phyloP scores from a whole-genome alignment of 2,888 invertebrate genomes.

The Malthinus seriepunctatus region DNA sequence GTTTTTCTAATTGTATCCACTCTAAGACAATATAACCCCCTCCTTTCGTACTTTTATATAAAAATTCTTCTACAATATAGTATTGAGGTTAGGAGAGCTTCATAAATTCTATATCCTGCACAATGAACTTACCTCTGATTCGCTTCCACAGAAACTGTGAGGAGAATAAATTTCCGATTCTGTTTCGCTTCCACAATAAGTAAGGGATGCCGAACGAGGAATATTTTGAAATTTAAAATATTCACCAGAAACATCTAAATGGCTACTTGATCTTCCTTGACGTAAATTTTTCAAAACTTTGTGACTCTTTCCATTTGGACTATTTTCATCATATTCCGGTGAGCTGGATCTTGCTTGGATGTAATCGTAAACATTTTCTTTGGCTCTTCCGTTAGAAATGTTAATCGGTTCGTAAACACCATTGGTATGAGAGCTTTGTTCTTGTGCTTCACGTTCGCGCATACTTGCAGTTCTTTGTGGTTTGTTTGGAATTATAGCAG shows the following conservation, averaged over 20 bases:
- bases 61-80: no score
- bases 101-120: not conserved
- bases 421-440: slow-evolving; percentile 35
- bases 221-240: slow-evolving; percentile 65
- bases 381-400: slow-evolving; percentile 41
- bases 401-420: slow-evolving; percentile 47
- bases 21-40: no score
- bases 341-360: slow-evolving; percentile 69
- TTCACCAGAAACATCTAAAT: slow-evolving; percentile 57
- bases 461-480: slow-evolving; percentile 86
- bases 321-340: slow-evolving; percentile 69
- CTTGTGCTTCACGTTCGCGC: slow-evolving; percentile 71
- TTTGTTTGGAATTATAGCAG: slow-evolving; percentile 75
- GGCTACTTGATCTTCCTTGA: slow-evolving; percentile 58
- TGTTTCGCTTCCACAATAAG: slow-evolving; percentile 81
- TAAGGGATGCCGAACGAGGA: slow-evolving; percentile 69
- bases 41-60: no score
- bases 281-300: slow-evolving; percentile 48
- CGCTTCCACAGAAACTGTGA: slow-evolving; percentile 74
- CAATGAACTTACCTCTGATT: slow-evolving; percentile 52
- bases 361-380: slow-evolving; percentile 68
- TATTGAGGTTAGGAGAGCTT: no score
- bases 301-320: slow-evolving; percentile 47
- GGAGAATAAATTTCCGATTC: slow-evolving; percentile 85
- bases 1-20: no score